A percentile compares a stretch with the other conserved stretches of the same genome.
Conservation (phyloP, 2,113 vertebrate genomes). For the Ciconia stormi region DNA sequence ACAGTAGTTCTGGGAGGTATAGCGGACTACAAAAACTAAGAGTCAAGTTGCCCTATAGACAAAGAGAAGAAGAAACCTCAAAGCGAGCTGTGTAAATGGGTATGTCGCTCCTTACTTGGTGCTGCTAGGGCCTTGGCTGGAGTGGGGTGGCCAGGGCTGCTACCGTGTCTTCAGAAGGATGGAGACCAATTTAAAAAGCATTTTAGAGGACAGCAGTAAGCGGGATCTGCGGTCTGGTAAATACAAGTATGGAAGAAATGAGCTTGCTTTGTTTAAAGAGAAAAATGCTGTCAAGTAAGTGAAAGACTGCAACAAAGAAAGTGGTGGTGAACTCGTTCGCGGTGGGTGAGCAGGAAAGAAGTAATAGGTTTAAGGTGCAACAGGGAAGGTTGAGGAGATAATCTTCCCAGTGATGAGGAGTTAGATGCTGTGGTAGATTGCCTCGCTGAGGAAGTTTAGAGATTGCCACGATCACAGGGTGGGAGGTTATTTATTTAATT, state of each 20-base stretch:
- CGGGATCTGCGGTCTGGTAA: background rate
- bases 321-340: background rate
- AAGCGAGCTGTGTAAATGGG: background rate
- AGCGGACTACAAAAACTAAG: background rate
- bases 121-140: background rate
- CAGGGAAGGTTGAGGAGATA: background rate
- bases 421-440: background rate
- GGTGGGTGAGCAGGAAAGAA: background rate
- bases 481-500: background rate
- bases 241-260: background rate
- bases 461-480: accelerated
- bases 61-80: background rate
- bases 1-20: background rate
- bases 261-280: background rate
- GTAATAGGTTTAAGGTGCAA: accelerated
- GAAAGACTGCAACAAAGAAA: background rate
- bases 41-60: background rate
- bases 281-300: background rate
- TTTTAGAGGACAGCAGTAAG: background rate
- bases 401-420: background rate
- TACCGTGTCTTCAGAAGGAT: background rate
- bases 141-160: background rate
- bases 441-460: background rate
- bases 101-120: background rate
- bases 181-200: background rate